Base-by-base conservation (phyloP, 2,888 invertebrate genomes). In the Nephrocerus scutellatus region DNA sequence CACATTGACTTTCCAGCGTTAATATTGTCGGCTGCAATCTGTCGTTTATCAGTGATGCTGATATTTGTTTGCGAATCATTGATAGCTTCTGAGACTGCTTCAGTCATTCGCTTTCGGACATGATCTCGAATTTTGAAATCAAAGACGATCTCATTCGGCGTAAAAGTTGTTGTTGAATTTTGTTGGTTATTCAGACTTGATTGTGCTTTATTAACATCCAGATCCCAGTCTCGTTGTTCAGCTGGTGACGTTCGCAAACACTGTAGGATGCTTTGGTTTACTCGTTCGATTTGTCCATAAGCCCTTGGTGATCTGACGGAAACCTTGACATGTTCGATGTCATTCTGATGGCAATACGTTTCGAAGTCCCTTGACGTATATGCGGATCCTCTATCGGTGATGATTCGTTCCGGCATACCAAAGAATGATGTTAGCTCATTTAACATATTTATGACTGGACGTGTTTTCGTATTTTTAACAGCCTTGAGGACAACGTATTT, bases 351-450 rank as follows among this genome's bases (percentile, higher is more conserved):
- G 33, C 48, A 53, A 35, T 51, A 55, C 3, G 34, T 15, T 36
- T 47, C 47, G 24, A 58, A 56, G 9, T 14, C 15, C 6, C 49
- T 47, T 0, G 55, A 50, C 2, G 51, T 54, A 33, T 49, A 58
- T 3, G 54, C 53, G 2, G 54, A 49, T 10, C 56, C n/a, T 39
- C 53, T 34, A 38, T 59, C 54, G 5, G 48, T 46, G 15, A 57
- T 43, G 2, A 56, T 37, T 6, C 44, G 40, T 24, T 21, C 36
- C 24, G 52, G 52, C 16, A 39, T 41, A 1, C 52, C 54, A 36
- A 53, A 54, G 42, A 49, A 43, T 10, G 28, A 16, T 2, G 36
- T 40, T 3, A 46, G n/a, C 30, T 43, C 45, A 26, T 39, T 39
- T 1, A 46, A 15, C 2, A 33, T 9, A 6, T 37, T 31, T 1